phyloP scores from a whole-genome alignment of 2,888 invertebrate genomes.

The Hoplodrina blanda region DNA sequence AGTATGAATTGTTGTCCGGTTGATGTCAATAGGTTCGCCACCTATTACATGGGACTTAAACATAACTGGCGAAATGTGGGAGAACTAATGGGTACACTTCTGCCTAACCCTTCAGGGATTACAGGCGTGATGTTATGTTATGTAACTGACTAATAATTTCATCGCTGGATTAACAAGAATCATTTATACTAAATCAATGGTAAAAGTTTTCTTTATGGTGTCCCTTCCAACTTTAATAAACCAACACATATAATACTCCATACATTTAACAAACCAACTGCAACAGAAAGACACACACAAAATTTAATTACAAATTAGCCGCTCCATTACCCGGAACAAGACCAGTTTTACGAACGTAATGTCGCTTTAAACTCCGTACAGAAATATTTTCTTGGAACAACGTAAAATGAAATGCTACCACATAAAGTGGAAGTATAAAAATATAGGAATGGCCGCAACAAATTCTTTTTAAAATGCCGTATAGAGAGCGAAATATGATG shows the following conservation, averaged over 20 bases:
- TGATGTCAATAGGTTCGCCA: too few relatives aligned
- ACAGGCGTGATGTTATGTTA: too few relatives aligned
- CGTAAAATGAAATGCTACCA: constrained; percentile 45
- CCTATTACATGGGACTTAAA: too few relatives aligned
- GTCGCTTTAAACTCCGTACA: constrained; percentile 29
- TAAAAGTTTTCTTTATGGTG: too few relatives aligned
- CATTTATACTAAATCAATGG: too few relatives aligned
- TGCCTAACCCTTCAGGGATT: too few relatives aligned
- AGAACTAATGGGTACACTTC: too few relatives aligned
- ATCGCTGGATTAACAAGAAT: too few relatives aligned
- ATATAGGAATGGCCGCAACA: constrained; percentile 50
- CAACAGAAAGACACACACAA: constrained; percentile 6
- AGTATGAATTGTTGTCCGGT: too few relatives aligned
- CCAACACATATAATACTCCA: neutral
- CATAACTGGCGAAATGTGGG: too few relatives aligned
- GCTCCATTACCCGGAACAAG: constrained; percentile 31
- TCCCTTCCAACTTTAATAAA: constrained; percentile 1
- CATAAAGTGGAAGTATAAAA: constrained; percentile 47
- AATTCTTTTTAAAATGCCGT: constrained; percentile 57
- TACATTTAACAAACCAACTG: neutral
- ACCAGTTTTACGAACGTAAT: constrained; percentile 25
- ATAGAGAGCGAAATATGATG: constrained; percentile 47
- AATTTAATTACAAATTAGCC: constrained; percentile 42
- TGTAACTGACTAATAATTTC: too few relatives aligned
- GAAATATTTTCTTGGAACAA: constrained; percentile 48